phyloP scores from a whole-genome alignment of 2,113 vertebrate genomes.

The Ifrita kowaldi region DNA sequence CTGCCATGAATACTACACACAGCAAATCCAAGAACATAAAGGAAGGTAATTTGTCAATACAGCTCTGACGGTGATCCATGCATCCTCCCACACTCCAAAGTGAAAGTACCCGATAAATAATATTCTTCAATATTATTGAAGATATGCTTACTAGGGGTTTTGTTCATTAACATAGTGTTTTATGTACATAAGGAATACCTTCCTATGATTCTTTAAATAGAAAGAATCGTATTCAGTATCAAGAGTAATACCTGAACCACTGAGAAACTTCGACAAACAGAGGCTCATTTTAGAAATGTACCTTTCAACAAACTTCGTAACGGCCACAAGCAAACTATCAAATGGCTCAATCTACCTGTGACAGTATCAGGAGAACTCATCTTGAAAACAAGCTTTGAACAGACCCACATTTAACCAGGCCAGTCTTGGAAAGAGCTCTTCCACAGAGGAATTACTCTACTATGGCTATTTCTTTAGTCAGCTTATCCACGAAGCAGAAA shows the following conservation, averaged over 20 bases:
- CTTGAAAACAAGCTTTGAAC: background rate
- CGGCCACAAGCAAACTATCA: background rate
- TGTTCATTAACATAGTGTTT: background rate
- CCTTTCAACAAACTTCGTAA: background rate
- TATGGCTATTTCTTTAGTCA: background rate
- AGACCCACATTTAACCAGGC: background rate
- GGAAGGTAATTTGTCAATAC: background rate
- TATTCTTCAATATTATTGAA: too few relatives aligned
- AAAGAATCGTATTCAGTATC: background rate
- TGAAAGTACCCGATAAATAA: background rate
- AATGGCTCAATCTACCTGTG: background rate
- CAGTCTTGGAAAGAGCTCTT: background rate
- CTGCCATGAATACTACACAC: accelerated
- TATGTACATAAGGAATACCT: background rate
- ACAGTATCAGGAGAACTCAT: background rate
- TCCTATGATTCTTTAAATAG: background rate
- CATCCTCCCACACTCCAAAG: background rate
- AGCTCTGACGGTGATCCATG: background rate
- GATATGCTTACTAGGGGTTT: background rate
- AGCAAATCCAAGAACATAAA: background rate
- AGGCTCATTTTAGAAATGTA: background rate
- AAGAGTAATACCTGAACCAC: background rate
- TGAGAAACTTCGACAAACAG: background rate
- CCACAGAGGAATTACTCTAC: background rate
- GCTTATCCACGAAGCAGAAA: background rate